Conservation (phyloP, 2,113 vertebrate species). For the Otus sunia region DNA sequence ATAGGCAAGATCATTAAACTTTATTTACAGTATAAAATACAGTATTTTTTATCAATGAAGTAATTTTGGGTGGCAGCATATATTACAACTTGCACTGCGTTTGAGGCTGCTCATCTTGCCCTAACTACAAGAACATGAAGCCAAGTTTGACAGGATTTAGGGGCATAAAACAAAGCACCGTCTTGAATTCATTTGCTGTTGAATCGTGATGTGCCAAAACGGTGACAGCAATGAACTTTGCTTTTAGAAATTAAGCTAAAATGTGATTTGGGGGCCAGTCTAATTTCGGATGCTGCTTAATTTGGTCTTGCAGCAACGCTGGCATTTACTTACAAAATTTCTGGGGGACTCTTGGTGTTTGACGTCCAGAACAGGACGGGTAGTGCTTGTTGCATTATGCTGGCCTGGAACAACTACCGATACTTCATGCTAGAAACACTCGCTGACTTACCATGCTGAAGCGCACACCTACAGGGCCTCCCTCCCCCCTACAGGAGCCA, state of each 20-base stretch:
- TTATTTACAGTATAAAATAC: constrained; percentile 70
- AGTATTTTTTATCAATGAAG: constrained; percentile 37
- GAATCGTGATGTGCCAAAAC: neutral
- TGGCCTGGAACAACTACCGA: neutral
- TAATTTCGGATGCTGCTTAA: neutral
- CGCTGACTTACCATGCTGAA: neutral
- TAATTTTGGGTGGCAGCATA: constrained; percentile 42
- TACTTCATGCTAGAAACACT: neutral
- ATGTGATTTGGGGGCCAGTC: neutral
- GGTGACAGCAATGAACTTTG: neutral
- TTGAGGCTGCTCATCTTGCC: constrained; percentile 20
- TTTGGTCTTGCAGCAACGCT: neutral
- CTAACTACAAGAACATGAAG: constrained; percentile 24
- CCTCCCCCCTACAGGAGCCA: neutral
- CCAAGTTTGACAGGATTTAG: constrained; percentile 58
- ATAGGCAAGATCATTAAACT: constrained; percentile 66
- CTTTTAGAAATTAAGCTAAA: neutral
- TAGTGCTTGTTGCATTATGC: neutral
- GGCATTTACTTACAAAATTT: neutral
- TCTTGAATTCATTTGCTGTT: neutral
- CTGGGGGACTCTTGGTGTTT: neutral
- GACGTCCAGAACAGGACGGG: accelerated
- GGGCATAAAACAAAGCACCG: constrained; percentile 1
- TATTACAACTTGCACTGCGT: constrained; percentile 47
- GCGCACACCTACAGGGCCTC: neutral